Evolutionary conservation across 2,797 vertebrate genomes (phyloP).

Genomic region (Myiotriccus ornatus): DNA sequence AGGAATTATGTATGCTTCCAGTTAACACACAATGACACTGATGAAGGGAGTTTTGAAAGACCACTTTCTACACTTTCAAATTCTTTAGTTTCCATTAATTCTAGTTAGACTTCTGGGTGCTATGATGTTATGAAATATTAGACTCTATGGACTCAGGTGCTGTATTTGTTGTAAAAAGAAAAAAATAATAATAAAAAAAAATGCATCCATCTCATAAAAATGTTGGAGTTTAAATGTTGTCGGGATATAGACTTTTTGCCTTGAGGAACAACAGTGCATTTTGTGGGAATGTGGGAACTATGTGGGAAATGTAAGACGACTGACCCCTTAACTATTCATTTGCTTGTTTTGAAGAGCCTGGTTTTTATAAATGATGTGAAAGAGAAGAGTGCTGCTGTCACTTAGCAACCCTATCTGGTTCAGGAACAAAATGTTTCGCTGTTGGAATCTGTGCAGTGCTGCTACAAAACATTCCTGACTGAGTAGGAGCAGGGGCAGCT

Average conservation of each 20-base stretch:
- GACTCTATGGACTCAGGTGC: background rate
- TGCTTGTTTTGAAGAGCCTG: constrained; percentile 33
- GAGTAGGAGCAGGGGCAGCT: background rate
- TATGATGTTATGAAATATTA: background rate
- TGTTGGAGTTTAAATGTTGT: background rate
- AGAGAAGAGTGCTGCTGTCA: constrained; percentile 54
- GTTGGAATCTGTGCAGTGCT: constrained; percentile 15
- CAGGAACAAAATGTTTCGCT: constrained; percentile 59
- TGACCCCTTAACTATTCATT: background rate
- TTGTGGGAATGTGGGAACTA: background rate
- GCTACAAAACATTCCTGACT: constrained; percentile 7
- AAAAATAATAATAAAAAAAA: background rate
- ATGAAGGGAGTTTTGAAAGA: background rate
- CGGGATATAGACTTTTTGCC: background rate
- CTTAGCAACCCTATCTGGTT: constrained; percentile 63
- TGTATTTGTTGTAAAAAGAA: background rate
- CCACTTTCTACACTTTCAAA: background rate
- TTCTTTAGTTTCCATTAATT: background rate
- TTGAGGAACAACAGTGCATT: background rate
- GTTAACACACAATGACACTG: background rate
- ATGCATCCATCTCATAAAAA: background rate
- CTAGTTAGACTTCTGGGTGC: background rate
- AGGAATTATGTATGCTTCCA: background rate
- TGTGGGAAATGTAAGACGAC: background rate
- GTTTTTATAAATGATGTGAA: constrained; percentile 44